Conservation (phyloP, 2,113 vertebrate genomes). For the Anolis carolinensis region DNA sequence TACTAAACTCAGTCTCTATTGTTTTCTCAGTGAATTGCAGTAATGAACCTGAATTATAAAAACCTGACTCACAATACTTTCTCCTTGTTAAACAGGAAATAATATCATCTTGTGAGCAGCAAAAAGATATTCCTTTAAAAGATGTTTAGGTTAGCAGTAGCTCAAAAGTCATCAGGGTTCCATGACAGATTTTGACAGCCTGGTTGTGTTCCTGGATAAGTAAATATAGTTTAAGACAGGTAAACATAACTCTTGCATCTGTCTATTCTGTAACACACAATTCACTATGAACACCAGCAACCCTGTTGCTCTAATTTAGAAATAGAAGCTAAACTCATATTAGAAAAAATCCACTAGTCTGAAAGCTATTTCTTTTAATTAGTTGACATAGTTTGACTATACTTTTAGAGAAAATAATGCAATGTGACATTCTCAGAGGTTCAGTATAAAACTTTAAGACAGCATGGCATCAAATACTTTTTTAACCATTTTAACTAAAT, state of each 20-base stretch:
- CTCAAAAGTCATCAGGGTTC: background rate
- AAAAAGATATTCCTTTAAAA: background rate
- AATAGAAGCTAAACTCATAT: background rate
- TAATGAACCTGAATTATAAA: background rate
- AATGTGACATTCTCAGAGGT: background rate
- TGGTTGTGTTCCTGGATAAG: background rate
- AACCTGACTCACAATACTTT: background rate
- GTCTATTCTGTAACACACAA: background rate
- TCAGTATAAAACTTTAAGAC: background rate
- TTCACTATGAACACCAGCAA: background rate
- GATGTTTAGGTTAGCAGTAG: background rate
- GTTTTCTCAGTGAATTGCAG: background rate
- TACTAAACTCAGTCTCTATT: background rate
- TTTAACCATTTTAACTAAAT: background rate
- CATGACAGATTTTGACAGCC: background rate
- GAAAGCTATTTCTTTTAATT: background rate
- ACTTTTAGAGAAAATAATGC: background rate
- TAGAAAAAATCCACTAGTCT: background rate
- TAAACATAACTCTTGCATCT: too few species aligned
- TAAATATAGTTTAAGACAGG: background rate
- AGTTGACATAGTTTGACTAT: background rate
- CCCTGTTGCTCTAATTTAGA: background rate
- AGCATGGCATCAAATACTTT: background rate
- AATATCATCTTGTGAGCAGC: background rate
- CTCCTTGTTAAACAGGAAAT: background rate